Evolutionary conservation across 2,888 invertebrate genomes (phyloP), one percentile per base, ranked within the genome.

Genomic region (Machimus rusticus): DNA sequence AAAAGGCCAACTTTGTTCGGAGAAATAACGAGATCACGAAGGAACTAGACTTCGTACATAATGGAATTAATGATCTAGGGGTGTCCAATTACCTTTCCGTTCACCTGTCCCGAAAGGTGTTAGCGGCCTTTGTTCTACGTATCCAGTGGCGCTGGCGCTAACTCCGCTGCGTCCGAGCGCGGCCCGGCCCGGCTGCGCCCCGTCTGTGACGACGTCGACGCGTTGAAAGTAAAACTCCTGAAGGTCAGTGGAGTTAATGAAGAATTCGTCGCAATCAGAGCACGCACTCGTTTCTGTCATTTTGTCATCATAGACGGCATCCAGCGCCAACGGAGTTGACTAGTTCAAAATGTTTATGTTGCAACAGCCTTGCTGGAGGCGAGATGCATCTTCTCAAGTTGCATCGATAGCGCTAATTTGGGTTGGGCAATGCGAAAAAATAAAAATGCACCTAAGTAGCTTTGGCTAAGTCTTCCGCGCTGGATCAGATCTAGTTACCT

Each of bases 331-430:
- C 84, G 84, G 57, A 39, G 19, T 39, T 84, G 57, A 37, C 37
- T 84, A 66, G 66, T 84, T 84, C 84, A 84, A 84, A 66, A 23
- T 84, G 79, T 84, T 76, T 85, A 79, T 85, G 46, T 84, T 84
- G 87, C 87, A 66, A 85, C 57, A 87, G 85, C 87, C 88, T 86
- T 87, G 86, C 74, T 86, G 37, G 34, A 78, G 51, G 88, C 79
- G 46, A 84, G 86, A 85, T 88, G 84, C 84, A 37, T 86, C 74
- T 86, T 76, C 51, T 74, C 66, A 86, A 57, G 79, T 82, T 87
- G 87, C 74, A 87, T 39, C 55, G 87, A 57, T 76, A 37, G 82
- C 43, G 66, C 86, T 82, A 74, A 74, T 66, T 86, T 82, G 37
- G n/a, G 23, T 84, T 84, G 37, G 37, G 37, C 5, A 66, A 74